Percentiles rank a stretch among this genome's conserved stretches.
These are phyloP conservation scores for Archips crataeganus DNA, from an alignment of 2,888 invertebrate species.

Conservation along the genomic window DNA sequence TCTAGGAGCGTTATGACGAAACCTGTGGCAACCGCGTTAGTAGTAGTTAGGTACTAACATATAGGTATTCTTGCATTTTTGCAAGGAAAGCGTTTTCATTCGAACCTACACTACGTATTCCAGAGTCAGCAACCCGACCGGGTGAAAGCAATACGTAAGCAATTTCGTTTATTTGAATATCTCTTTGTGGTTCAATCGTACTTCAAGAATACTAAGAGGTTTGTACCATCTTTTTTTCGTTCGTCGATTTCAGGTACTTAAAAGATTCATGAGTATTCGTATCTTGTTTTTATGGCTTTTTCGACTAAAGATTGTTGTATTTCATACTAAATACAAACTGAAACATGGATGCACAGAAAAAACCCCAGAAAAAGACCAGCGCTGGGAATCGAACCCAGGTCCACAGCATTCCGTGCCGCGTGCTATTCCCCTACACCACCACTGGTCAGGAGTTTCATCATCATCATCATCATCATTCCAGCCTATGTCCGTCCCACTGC, in stretches of 20 bases:
- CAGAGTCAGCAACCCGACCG: not conserved
- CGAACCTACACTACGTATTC: slow-evolving; percentile 7
- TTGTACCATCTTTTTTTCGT: slow-evolving; percentile 4
- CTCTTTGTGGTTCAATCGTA: slow-evolving; percentile 23
- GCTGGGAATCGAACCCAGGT: too few species aligned
- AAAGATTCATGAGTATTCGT: slow-evolving; percentile 1
- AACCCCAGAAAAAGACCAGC: too few species aligned
- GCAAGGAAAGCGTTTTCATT: not conserved
- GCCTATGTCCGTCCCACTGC: too few species aligned
- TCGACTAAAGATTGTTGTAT: too few species aligned
- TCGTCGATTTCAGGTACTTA: not conserved
- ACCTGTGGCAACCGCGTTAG: not conserved
- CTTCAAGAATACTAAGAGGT: slow-evolving; percentile 16
- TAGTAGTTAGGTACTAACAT: not conserved
- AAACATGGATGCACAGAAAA: too few species aligned
- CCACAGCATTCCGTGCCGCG: too few species aligned
- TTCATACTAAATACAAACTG: too few species aligned
- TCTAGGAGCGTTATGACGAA: not conserved
- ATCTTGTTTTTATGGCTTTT: not conserved
- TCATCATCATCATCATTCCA: too few species aligned
- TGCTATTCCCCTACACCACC: too few species aligned
- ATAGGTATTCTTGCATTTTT: not conserved
- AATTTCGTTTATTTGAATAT: slow-evolving; percentile 28
- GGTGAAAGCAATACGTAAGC: slow-evolving; percentile 15
- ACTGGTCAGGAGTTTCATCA: too few species aligned